Conservation (phyloP, 2,888 invertebrate genomes). For the Ryuthela nishihirai region DNA sequence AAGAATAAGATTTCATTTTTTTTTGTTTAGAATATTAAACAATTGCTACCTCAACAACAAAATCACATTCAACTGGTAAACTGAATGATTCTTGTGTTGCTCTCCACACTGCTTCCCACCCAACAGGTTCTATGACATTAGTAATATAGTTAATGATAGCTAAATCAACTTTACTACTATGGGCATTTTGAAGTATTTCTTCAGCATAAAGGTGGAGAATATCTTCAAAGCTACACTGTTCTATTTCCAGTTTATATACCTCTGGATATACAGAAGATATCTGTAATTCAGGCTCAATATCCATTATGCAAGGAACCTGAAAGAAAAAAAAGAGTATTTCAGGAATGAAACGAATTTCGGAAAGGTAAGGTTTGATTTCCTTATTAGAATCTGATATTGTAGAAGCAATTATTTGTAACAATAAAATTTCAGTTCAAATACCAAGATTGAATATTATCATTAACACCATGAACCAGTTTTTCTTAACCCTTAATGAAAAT, state of each 20-base stretch:
- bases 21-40: not conserved
- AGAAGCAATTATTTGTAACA: too few species aligned
- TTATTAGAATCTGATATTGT: too few species aligned
- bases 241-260: constrained; percentile 17
- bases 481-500: too few species aligned
- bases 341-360: too few species aligned
- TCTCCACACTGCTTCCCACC: constrained; percentile 35
- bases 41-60: constrained; percentile 22
- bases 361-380: too few species aligned
- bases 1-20: not conserved
- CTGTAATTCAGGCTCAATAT: not conserved
- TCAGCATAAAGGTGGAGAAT: constrained; percentile 2
- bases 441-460: too few species aligned
- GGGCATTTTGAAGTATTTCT: constrained; percentile 8
- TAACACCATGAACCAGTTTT: too few species aligned
- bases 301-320: too few species aligned
- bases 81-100: constrained; percentile 9
- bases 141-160: constrained; percentile 22
- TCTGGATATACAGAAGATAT: constrained; percentile 1
- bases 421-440: too few species aligned
- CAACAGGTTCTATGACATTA: constrained; percentile 29
- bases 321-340: too few species aligned
- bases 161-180: constrained; percentile 9
- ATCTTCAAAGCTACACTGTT: constrained; percentile 10
- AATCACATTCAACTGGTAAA: constrained; percentile 17